Base-by-base conservation (phyloP, 2,113 vertebrate genomes). In the Amia ocellicauda region DNA sequence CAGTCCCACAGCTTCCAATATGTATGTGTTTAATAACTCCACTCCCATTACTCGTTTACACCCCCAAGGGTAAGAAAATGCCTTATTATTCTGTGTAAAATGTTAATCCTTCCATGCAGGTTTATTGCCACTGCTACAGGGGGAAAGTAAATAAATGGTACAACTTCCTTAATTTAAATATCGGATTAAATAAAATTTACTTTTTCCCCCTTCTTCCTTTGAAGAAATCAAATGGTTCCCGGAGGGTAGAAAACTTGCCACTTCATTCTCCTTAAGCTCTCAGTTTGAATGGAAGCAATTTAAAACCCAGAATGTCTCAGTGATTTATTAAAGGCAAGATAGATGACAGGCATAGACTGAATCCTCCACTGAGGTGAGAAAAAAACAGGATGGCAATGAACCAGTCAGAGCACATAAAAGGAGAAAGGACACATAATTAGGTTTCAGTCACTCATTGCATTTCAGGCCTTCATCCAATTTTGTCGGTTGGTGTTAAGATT, bases 11-110 rank as follows among this genome's bases (percentile, higher is more conserved):
- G 57, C 62, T 59, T 59, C 64, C 75, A 63, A 74, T 71, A 64
- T 63, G 56, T 62, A 64, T 72, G 71, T 79, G 81, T 82, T 84
- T 80, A 77, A 81, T 82, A 76, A 71, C 60, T 71, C 42, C 28
- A 66, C 65, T 74, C 69, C 73, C 62, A 28, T 29, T 41, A 14
- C 70, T 61, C 64, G 64, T 69, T 68, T 22, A 43, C 64, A 10
- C 80, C 83, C 74, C 66, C 45, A 23, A 75, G 83, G 75, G 81
- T 76, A 29, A 83, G 62, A 43, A 24, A 54, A 81, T 36, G 70
- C 74, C 78, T 75, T 74, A 79, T 78, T 77, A 76, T 69, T 75
- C 77, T 75, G 78, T 78, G 76, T 74, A 66, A 68, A 67, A 73
- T 64, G 67, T 70, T 83, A 83, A 84, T 84, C 81, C 78, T 36